Conservation (phyloP, 2,888 invertebrate genomes). For the Macrosiphum euphorbiae region DNA sequence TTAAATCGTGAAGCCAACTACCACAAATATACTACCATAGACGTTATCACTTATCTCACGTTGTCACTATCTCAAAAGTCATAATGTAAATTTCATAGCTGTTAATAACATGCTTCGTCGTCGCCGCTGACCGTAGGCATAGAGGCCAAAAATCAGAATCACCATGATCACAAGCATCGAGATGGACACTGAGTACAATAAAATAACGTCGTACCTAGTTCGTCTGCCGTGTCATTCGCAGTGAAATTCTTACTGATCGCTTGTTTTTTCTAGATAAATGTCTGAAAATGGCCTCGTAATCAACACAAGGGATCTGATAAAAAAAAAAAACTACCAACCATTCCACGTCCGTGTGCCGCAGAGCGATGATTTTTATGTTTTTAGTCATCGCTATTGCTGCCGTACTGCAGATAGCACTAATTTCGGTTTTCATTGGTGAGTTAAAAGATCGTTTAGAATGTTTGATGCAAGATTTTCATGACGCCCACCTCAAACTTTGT, state of each 20-base stretch:
- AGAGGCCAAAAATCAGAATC: not conserved
- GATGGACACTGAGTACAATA: not conserved
- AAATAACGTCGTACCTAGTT: not conserved
- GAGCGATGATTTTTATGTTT: conserved; percentile 46
- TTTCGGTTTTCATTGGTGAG: conserved; percentile 53
- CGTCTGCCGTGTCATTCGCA: not conserved
- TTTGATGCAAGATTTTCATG: not conserved
- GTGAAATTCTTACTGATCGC: not conserved
- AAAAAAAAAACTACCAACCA: not conserved
- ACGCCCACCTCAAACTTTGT: accelerated
- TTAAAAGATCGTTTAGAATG: not conserved
- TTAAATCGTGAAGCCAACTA: too few species aligned
- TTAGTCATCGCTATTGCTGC: conserved; percentile 29
- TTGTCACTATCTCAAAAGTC: not conserved
- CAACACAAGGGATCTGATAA: not conserved
- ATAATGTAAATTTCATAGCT: not conserved
- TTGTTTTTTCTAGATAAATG: not conserved
- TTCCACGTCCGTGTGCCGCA: not conserved
- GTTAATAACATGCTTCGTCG: not conserved
- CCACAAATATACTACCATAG: not conserved
- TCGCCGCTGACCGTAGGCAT: not conserved
- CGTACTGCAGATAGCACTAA: conserved; percentile 12
- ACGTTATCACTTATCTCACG: not conserved
- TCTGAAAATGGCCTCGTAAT: not conserved
- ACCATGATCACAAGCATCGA: not conserved